phyloP scores from a whole-genome alignment of 2,113 vertebrate species.

The Phyllostomus discolor region DNA sequence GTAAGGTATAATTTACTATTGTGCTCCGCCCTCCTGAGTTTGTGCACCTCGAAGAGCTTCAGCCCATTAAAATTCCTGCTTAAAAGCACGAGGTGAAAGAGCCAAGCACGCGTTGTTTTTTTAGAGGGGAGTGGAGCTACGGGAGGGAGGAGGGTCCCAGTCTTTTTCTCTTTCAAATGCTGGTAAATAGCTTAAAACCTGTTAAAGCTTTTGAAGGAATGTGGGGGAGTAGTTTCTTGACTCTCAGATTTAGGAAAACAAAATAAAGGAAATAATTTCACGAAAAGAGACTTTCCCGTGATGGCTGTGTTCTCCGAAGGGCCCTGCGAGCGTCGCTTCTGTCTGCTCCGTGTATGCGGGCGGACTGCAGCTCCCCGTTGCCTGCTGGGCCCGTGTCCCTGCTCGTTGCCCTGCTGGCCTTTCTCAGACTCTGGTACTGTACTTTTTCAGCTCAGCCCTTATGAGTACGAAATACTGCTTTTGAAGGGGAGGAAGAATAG shows the following conservation, averaged over 20 bases:
- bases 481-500: neutral
- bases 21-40: constrained; percentile 10
- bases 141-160: neutral
- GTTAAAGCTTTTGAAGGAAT: constrained; percentile 51
- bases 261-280: constrained; percentile 23
- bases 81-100: constrained; percentile 70
- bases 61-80: constrained; percentile 74
- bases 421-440: neutral
- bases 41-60: neutral
- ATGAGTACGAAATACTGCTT: neutral
- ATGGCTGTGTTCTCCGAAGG: neutral
- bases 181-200: constrained; percentile 51
- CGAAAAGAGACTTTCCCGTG: constrained; percentile 24
- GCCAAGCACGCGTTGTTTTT: constrained; percentile 46
- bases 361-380: neutral
- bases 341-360: neutral
- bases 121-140: neutral
- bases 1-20: constrained; percentile 56
- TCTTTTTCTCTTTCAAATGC: constrained; percentile 56
- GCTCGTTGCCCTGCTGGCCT: neutral
- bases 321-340: neutral
- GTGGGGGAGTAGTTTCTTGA: constrained; percentile 26
- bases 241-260: constrained; percentile 40
- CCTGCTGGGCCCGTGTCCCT: neutral
- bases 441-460: neutral